phyloP scores from a whole-genome alignment of 2,113 vertebrate genomes.

The Chamaetylas fuelleborni region DNA sequence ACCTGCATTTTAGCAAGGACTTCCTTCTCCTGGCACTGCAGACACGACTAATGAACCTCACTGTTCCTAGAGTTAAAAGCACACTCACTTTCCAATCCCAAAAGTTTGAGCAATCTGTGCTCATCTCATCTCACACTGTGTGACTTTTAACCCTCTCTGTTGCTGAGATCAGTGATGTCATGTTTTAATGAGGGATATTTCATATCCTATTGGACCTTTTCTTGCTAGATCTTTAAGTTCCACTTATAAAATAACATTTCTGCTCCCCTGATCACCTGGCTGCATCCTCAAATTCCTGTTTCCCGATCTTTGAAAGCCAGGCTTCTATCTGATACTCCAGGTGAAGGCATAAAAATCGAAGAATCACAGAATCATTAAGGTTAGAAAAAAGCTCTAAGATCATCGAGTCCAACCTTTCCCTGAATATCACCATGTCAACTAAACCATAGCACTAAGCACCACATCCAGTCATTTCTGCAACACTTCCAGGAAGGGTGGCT shows the following conservation, averaged over 20 bases:
- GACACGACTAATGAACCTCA: not conserved
- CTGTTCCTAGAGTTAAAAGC: not conserved
- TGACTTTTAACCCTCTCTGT: not conserved
- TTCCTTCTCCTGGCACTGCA: not conserved
- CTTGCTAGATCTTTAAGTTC: not conserved
- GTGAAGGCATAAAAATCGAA: not conserved
- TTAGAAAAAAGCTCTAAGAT: not conserved
- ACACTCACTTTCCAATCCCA: not conserved
- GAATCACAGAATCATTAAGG: not conserved
- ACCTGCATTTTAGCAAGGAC: not conserved
- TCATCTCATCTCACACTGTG: not conserved
- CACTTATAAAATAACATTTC: not conserved
- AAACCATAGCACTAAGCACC: not conserved
- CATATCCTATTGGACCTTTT: not conserved
- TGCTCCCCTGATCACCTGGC: not conserved
- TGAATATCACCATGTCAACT: not conserved
- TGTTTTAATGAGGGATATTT: not conserved
- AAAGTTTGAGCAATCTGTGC: not conserved
- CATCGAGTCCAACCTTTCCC: not conserved
- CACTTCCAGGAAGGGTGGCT: not conserved
- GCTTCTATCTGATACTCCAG: not conserved
- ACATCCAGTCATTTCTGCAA: not conserved
- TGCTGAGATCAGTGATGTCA: not conserved
- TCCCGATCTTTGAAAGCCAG: not conserved
- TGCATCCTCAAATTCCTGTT: not conserved